phyloP scores from a whole-genome alignment of 2,888 invertebrate genomes.

The Megastigmus dorsalis region DNA sequence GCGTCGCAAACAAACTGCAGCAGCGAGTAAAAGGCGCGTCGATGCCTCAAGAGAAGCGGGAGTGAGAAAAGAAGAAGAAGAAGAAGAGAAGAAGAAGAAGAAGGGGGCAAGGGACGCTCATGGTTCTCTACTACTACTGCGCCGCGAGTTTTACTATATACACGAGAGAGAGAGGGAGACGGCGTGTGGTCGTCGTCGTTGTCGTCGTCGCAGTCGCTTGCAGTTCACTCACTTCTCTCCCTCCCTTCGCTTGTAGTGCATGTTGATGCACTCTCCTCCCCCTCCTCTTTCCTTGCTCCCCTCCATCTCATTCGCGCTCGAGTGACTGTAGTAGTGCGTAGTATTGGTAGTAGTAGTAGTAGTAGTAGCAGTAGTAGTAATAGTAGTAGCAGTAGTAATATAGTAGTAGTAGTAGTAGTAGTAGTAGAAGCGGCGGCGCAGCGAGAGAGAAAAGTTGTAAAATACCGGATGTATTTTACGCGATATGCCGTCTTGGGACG shows the following conservation, averaged over 20 bases:
- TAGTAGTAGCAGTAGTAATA: conserved; percentile 14
- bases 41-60: too few relatives aligned
- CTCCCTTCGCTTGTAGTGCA: background rate
- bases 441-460: conserved; percentile 14
- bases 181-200: conserved; percentile 61
- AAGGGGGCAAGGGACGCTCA: conserved; percentile 35
- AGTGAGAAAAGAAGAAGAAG: too few relatives aligned
- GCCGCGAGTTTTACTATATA: conserved; percentile 41
- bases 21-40: too few relatives aligned
- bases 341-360: conserved; percentile 35
- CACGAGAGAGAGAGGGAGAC: conserved; percentile 57
- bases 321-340: conserved; percentile 39
- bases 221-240: conserved; percentile 59
- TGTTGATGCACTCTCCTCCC: conserved; percentile 29
- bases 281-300: background rate
- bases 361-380: conserved; percentile 15
- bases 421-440: background rate
- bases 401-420: conserved; percentile 15
- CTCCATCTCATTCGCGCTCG: conserved; percentile 8
- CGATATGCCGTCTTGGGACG: background rate
- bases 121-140: too few relatives aligned
- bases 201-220: conserved; percentile 46
- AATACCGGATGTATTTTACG: conserved; percentile 44
- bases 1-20: too few relatives aligned
- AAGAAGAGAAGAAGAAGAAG: background rate